Evolutionary conservation across 2,797 vertebrate species (phyloP), one percentile per base, ranked within the genome.

Genomic region (Momotus momota): DNA sequence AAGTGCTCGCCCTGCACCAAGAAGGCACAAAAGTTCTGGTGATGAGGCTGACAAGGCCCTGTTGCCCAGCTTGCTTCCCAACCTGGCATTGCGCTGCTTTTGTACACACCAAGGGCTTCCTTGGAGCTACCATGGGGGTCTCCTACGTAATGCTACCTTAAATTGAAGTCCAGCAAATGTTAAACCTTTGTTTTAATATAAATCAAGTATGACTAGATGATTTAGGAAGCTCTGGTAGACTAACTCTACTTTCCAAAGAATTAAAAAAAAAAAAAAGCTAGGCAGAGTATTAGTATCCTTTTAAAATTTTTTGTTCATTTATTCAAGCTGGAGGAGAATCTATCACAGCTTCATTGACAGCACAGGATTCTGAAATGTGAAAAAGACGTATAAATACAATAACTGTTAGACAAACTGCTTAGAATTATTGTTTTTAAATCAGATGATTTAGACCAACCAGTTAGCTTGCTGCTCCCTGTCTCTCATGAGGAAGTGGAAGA

Each of bases 401-500:
- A 91, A 75, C 74, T 71, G 17, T 46, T 73, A 90, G 62, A 81
- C 2, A 21, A 84, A 90, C 31, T 71, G 40, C 38, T 52, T 66
- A 33, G 71, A 92, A 93, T 77, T 61, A 89, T 40, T 71, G 26
- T 46, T 90, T 91, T 83, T 81, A 92, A 93, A 72, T 40, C 54
- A 70, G 54, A 91, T 87, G 57, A 86, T 69, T 94, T 93, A 83
- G 74, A 81, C 45, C 80, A 91, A 94, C 52, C 81, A 55, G 55
- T 83, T 84, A 95, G 57, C 54, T 93, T 81, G 77, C 85, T 90
- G 49, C 33, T 77, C 33, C 41, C 77, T 91, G 64, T 88, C 64
- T 79, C 35, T 74, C 20, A 12, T 38, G 89, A 79, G 52, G 60
- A 94, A 90, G 26, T n/a, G 43, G 82, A 90, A 66, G 94, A 5